Conservation (phyloP, 2,113 vertebrate species). For the Mustela nigripes region DNA sequence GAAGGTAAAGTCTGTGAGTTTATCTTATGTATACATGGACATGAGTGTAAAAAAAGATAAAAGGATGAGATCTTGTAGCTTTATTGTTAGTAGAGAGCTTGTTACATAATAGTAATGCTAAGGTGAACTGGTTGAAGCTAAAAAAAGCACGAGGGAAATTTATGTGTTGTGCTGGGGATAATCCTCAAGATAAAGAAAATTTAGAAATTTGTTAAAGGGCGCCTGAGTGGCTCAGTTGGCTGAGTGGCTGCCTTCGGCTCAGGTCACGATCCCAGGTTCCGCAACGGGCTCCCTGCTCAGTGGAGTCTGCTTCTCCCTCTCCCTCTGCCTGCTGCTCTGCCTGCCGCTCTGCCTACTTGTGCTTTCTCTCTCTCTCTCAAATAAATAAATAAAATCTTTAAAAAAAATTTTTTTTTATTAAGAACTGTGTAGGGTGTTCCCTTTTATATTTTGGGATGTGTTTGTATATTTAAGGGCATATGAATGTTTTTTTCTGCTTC, state of each 20-base stretch:
- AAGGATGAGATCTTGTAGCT: not conserved
- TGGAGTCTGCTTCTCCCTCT: too few relatives aligned
- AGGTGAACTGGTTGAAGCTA: not conserved
- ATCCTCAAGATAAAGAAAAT: not conserved
- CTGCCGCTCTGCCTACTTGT: too few relatives aligned
- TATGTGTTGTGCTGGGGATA: not conserved
- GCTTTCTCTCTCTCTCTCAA: too few relatives aligned
- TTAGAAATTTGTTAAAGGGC: not conserved
- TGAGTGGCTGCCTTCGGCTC: too few relatives aligned
- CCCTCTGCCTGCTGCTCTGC: too few relatives aligned
- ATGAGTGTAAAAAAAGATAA: not conserved
- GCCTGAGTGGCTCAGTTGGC: too few relatives aligned
- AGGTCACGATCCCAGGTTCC: too few relatives aligned
- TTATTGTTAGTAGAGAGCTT: conserved; percentile 2
- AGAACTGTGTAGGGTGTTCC: not conserved
- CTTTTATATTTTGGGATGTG: not conserved
- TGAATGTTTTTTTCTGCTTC: not conserved
- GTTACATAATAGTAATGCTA: not conserved
- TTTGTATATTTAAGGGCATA: not conserved
- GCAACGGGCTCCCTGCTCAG: too few relatives aligned
- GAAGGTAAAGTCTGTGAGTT: not conserved
- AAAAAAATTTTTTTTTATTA: not conserved
- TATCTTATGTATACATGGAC: not conserved
- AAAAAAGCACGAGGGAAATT: not conserved
- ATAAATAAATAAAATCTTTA: too few relatives aligned